Evolutionary conservation across 2,797 vertebrate genomes (phyloP).

Genomic region (Delichon dasypus): DNA sequence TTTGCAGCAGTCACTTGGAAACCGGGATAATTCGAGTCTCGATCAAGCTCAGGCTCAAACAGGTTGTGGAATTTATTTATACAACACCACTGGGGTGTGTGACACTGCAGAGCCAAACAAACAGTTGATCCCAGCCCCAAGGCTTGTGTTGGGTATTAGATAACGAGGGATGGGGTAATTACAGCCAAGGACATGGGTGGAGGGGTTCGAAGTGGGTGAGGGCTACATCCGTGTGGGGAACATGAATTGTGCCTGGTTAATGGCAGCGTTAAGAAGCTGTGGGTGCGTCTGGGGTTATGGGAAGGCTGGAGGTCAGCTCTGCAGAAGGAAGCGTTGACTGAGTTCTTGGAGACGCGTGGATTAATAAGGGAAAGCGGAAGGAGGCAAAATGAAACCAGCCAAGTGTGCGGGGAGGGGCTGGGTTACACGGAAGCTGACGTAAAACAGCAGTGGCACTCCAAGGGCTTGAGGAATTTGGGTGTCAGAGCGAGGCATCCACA

Average conservation of each 20-base stretch:
- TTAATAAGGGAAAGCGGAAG: conserved; percentile 10
- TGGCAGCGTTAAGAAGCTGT: background rate
- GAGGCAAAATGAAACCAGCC: background rate
- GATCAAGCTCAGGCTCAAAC: conserved; percentile 36
- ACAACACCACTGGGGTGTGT: conserved; percentile 12
- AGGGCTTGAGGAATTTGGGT: background rate
- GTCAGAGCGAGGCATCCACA: background rate
- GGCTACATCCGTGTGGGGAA: background rate
- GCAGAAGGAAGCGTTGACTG: background rate
- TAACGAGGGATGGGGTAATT: conserved; percentile 6
- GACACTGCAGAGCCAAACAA: conserved; percentile 18
- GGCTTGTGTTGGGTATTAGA: conserved; percentile 2
- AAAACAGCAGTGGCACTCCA: background rate
- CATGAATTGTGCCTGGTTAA: background rate
- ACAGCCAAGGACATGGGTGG: conserved; percentile 25
- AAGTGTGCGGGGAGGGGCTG: background rate
- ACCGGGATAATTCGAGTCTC: background rate
- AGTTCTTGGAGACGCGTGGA: background rate
- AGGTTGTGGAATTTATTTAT: conserved; percentile 64
- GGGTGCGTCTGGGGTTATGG: conserved; percentile 4
- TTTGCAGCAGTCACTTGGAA: background rate
- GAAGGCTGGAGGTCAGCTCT: conserved; percentile 6
- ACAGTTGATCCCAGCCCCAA: conserved; percentile 12
- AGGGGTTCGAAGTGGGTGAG: background rate
- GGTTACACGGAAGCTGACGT: accelerated